Evolutionary conservation across 2,113 vertebrate genomes (phyloP).

Genomic region (Entelurus aequoreus): DNA sequence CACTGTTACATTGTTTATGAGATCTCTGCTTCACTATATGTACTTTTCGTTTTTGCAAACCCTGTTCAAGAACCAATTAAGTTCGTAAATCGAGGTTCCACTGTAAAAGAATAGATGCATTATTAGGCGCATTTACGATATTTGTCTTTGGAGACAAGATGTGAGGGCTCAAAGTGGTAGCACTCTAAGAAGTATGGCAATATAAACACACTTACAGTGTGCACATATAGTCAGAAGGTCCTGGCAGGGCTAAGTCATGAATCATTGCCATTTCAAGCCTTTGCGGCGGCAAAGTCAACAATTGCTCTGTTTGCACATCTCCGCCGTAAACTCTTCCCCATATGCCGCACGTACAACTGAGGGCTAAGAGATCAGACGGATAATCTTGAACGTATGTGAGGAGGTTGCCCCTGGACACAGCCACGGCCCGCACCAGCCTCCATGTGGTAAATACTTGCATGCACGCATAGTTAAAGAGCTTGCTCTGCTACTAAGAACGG

Average conservation of each 20-base stretch:
- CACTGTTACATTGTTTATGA: no score
- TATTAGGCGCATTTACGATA: neutral
- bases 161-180: neutral
- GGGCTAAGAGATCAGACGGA: constrained; percentile 43
- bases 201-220: constrained; percentile 1
- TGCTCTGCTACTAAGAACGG: constrained; percentile 39
- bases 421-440: constrained; percentile 53
- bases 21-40: no score
- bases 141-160: no score
- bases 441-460: constrained; percentile 20
- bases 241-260: neutral
- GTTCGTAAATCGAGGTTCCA: no score
- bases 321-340: constrained; percentile 53
- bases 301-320: constrained; percentile 51
- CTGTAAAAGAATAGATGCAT: no score
- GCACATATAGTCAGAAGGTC: constrained; percentile 3
- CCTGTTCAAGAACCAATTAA: no score
- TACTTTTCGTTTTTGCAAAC: no score
- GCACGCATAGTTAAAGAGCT: constrained; percentile 36
- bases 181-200: constrained; percentile 9
- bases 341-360: constrained; percentile 47
- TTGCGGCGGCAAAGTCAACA: constrained; percentile 26
- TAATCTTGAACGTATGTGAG: constrained; percentile 38
- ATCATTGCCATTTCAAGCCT: constrained; percentile 3
- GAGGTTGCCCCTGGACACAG: constrained; percentile 59